A percentile compares a stretch with the other conserved stretches of the same genome.
These are phyloP conservation scores for Bombyx mori DNA, from an alignment of 1,140 invertebrate genomes.

Conservation along the genomic window ASM3026992v2 NC_085115.1:6301001-6301500, in stretches of 20 bases:
- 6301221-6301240: slow-evolving; percentile 49
- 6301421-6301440: slow-evolving; percentile 88
- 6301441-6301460: slow-evolving; percentile 71
- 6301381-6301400: slow-evolving; percentile 96
- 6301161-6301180: slow-evolving; percentile 82
- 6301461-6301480: slow-evolving; percentile 23
- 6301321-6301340: slow-evolving; percentile 85
- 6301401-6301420: slow-evolving; percentile 86
- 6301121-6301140: slow-evolving; percentile 79
- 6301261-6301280: slow-evolving; percentile 66
- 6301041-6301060: no score
- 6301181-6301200: slow-evolving; percentile 84
- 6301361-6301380: slow-evolving; percentile 90
- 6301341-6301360: slow-evolving; percentile 90
- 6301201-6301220: slow-evolving; percentile 64
- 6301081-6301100: slow-evolving; percentile 65
- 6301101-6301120: slow-evolving; percentile 87
- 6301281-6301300: slow-evolving; percentile 73
- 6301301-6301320: slow-evolving; percentile 74
- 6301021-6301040: no score
- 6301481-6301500: slow-evolving; percentile 88
- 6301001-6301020: no score
- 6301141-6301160: slow-evolving; percentile 80
- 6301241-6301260: slow-evolving; percentile 57
- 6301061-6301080: no score